Conservation (phyloP, 2,888 invertebrate species). For the Plagiodera versicolora region DNA sequence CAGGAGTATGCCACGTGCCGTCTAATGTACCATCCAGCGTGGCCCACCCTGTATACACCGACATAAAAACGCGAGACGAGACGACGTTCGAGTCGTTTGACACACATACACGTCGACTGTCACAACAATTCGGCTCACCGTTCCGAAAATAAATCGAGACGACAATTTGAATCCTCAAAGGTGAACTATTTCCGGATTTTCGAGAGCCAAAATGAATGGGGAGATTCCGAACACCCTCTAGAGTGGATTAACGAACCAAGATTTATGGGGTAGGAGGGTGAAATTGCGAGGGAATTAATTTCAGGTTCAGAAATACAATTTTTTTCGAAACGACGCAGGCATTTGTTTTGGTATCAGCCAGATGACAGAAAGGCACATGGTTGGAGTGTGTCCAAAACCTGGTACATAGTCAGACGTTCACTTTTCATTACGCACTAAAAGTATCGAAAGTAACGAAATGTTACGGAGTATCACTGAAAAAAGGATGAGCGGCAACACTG, state of each 20-base stretch:
- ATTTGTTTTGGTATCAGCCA: too few species aligned
- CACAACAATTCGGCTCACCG: background rate
- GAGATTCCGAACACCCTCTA: background rate
- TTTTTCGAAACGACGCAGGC: background rate
- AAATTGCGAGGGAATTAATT: background rate
- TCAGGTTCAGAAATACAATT: background rate
- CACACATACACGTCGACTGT: background rate
- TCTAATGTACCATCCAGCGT: too few species aligned
- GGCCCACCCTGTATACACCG: too few species aligned
- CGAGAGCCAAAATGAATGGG: background rate
- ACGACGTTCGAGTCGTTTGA: background rate
- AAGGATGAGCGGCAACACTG: too few species aligned
- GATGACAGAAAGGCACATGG: too few species aligned
- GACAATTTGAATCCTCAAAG: background rate
- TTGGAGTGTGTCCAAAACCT: too few species aligned
- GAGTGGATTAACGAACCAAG: background rate
- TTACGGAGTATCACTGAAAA: too few species aligned
- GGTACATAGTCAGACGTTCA: too few species aligned
- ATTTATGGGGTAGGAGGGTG: background rate
- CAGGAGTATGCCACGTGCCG: too few species aligned
- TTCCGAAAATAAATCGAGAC: background rate
- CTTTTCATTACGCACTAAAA: too few species aligned
- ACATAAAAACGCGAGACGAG: background rate
- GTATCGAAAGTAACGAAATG: too few species aligned
- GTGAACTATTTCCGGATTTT: background rate